These are phyloP conservation scores for Drosophila niveifrons DNA, from an alignment of 2,888 invertebrate genomes.

Conservation along the genomic window DNA sequence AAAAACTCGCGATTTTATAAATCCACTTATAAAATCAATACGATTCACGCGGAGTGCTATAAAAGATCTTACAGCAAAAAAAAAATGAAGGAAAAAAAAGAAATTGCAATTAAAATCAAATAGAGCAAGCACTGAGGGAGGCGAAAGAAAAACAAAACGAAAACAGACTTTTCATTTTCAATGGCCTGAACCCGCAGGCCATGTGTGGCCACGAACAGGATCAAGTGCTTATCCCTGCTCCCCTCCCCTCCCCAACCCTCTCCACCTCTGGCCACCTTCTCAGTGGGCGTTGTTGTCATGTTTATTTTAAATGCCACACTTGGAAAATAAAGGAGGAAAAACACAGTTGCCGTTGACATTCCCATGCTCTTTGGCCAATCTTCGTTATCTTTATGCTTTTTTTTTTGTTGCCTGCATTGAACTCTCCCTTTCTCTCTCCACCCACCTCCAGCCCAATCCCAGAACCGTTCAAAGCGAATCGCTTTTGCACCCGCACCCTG, in stretches of 20 bases:
- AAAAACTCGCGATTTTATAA: conserved; percentile 17
- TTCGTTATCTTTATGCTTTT: conserved; percentile 41
- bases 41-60: not conserved
- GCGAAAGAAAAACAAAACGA: not conserved
- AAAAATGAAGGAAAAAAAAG: conserved; percentile 34
- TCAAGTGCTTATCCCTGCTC: not conserved
- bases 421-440: not conserved
- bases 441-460: not conserved
- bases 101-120: conserved; percentile 43
- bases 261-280: too few relatives aligned
- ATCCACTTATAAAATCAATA: conserved; percentile 44
- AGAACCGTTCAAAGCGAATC: not conserved
- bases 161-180: conserved; percentile 16
- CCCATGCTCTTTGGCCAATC: conserved; percentile 36
- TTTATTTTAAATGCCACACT: conserved; percentile 41
- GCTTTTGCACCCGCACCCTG: conserved; percentile 13
- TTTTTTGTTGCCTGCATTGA: conserved; percentile 29
- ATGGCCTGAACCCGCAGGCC: conserved; percentile 7
- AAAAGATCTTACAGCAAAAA: conserved; percentile 5
- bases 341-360: conserved; percentile 20
- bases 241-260: not conserved
- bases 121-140: conserved; percentile 3
- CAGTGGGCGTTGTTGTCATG: conserved; percentile 11
- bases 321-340: conserved; percentile 18
- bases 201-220: conserved; percentile 17